phyloP scores from a whole-genome alignment of 2,797 vertebrate species.

The Phalloptychus januarius region DNA sequence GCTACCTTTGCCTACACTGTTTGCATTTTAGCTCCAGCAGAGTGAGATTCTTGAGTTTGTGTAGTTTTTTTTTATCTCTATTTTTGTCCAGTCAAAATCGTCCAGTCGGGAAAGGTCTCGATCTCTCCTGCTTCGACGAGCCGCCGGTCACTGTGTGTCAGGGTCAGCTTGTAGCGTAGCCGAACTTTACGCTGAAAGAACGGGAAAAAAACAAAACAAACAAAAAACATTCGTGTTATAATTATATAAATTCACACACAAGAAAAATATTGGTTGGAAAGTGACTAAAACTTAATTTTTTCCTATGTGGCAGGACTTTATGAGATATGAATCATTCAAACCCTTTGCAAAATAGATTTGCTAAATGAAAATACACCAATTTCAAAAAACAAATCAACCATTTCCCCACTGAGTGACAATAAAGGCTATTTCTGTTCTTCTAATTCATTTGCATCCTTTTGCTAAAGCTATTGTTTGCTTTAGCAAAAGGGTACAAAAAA shows the following conservation, averaged over 20 bases:
- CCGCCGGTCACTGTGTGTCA: conserved; percentile 77
- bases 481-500: not conserved
- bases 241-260: not conserved
- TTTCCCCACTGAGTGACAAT: no score
- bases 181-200: conserved; percentile 77
- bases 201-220: not conserved
- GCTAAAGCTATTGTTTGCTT: not conserved
- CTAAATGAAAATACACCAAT: no score
- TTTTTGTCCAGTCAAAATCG: conserved; percentile 56
- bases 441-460: not conserved
- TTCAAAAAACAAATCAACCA: no score
- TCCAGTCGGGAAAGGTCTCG: conserved; percentile 81
- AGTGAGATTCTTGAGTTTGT: not conserved
- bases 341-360: not conserved
- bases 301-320: not conserved
- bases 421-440: no score
- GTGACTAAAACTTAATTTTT: not conserved
- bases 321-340: not conserved
- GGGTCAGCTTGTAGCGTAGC: conserved; percentile 82
- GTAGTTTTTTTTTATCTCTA: conserved; percentile 6
- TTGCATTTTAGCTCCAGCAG: not conserved
- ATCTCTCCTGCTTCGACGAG: conserved; percentile 81
- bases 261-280: not conserved
- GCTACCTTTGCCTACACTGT: not conserved
- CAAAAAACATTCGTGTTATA: not conserved